Evolutionary conservation across 2,888 invertebrate genomes (phyloP).

Genomic region (Macrophya annulata): DNA sequence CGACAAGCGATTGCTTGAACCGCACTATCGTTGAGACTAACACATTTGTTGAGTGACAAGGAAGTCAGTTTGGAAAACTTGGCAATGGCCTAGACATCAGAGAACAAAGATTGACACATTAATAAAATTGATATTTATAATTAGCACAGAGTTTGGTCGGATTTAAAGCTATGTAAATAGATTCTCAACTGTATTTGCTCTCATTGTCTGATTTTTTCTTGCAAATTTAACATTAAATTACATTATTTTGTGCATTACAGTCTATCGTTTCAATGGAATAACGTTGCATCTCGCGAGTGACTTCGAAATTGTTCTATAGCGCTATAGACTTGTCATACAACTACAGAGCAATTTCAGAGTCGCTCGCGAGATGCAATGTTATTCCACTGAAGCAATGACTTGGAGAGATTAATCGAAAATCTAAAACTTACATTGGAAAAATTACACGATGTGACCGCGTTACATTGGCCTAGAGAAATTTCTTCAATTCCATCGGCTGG

Average conservation of each 20-base stretch:
- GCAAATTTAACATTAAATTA: no score
- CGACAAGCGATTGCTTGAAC: conserved; percentile 67
- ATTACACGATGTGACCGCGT: conserved; percentile 63
- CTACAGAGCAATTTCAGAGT: no score
- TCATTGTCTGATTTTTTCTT: neutral
- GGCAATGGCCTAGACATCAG: conserved; percentile 66
- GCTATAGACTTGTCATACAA: no score
- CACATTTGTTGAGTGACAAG: conserved; percentile 68
- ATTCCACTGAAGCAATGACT: no score
- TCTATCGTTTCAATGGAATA: no score
- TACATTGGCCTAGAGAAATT: conserved; percentile 69
- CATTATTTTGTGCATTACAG: neutral
- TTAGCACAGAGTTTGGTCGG: neutral
- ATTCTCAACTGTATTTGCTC: neutral
- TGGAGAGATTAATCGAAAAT: neutral
- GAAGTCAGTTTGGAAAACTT: conserved; percentile 66
- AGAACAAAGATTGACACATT: conserved; percentile 15
- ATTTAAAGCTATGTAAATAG: neutral
- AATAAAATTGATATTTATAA: conserved; percentile 12
- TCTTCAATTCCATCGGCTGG: conserved; percentile 71
- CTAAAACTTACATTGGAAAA: conserved; percentile 68
- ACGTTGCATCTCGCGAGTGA: no score
- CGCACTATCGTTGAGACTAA: conserved; percentile 65
- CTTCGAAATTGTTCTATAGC: no score
- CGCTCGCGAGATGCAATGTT: no score